These are phyloP conservation scores for Labeo rohita DNA, from an alignment of 2,113 vertebrate genomes.

Conservation along the genomic window DNA sequence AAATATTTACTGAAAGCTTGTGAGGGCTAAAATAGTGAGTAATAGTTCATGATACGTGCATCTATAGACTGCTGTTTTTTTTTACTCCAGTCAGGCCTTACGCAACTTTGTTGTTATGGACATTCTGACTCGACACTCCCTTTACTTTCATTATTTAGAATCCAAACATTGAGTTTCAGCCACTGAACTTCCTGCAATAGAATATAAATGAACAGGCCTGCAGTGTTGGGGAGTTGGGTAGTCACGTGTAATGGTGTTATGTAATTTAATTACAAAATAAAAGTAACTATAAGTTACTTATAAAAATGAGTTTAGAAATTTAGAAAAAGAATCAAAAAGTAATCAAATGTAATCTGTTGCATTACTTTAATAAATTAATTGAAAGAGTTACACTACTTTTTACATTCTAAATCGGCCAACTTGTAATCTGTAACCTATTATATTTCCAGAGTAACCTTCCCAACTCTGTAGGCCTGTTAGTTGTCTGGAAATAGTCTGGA, in stretches of 20 bases:
- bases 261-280: too few relatives aligned
- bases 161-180: constrained; percentile 50
- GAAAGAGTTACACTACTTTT: too few relatives aligned
- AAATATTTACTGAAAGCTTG: constrained; percentile 39
- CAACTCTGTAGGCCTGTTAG: background rate
- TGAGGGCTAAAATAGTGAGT: constrained; percentile 22
- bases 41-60: constrained; percentile 15
- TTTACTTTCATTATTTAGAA: constrained; percentile 30
- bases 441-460: too few relatives aligned
- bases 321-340: too few relatives aligned
- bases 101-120: constrained; percentile 48
- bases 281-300: too few relatives aligned
- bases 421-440: too few relatives aligned
- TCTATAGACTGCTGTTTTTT: constrained; percentile 16
- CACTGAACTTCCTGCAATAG: constrained; percentile 37
- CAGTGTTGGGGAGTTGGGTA: too few relatives aligned
- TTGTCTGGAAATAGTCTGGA: background rate
- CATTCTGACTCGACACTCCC: constrained; percentile 37
- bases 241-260: too few relatives aligned
- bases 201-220: background rate
- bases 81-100: constrained; percentile 39
- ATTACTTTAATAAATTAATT: too few relatives aligned
- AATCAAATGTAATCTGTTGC: too few relatives aligned
- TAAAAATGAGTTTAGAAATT: too few relatives aligned
- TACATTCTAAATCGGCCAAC: too few relatives aligned